Evolutionary conservation across 2,797 vertebrate genomes (phyloP).

Genomic region (Chaetophractus vellerosus): DNA sequence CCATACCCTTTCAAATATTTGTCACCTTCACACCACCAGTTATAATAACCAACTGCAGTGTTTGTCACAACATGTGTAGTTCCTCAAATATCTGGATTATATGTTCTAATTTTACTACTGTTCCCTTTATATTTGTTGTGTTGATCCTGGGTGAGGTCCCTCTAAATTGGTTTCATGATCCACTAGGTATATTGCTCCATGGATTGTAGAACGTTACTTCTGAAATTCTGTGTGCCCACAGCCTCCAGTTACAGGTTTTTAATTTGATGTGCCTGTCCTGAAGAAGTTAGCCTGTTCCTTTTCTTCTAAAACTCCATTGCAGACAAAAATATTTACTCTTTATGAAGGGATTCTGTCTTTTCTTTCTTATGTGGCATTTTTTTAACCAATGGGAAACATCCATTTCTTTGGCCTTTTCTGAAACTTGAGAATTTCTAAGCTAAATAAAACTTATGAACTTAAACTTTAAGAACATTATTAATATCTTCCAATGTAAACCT

Average conservation of each 20-base stretch:
- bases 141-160: background rate
- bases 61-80: background rate
- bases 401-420: background rate
- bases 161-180: background rate
- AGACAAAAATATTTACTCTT: background rate
- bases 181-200: background rate
- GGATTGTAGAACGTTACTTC: constrained; percentile 20
- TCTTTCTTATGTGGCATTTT: background rate
- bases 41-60: background rate
- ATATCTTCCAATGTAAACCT: background rate
- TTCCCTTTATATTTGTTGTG: background rate
- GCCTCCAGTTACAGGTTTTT: background rate
- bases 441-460: background rate
- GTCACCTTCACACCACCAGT: background rate
- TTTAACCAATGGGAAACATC: background rate
- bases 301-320: background rate
- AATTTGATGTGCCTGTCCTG: background rate
- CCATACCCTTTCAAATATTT: background rate
- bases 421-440: background rate
- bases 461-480: background rate
- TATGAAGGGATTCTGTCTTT: background rate
- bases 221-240: background rate
- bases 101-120: background rate
- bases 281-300: background rate
- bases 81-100: background rate